phyloP scores from a whole-genome alignment of 2,888 invertebrate genomes.

The Toxonevra muliebris region DNA sequence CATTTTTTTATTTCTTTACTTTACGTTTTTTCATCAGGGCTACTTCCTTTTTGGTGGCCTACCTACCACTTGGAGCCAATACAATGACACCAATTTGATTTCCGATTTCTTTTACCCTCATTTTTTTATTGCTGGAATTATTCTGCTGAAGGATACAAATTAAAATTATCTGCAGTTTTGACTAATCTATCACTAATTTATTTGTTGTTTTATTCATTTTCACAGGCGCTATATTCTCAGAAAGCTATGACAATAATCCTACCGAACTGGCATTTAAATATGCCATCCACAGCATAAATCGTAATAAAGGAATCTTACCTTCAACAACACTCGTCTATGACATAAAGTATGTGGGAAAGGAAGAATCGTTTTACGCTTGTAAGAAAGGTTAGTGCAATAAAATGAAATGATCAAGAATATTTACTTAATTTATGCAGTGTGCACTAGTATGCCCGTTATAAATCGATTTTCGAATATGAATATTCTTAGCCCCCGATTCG shows the following conservation, averaged over 20 bases:
- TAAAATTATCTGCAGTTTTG: too few relatives aligned
- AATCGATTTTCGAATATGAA: background rate
- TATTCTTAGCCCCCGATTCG: too few relatives aligned
- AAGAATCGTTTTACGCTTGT: slow-evolving; percentile 83
- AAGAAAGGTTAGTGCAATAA: slow-evolving; percentile 70
- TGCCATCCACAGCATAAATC: slow-evolving; percentile 81
- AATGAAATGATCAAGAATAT: background rate
- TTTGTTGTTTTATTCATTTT: background rate
- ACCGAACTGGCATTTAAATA: slow-evolving; percentile 82
- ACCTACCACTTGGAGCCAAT: too few relatives aligned
- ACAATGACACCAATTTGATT: too few relatives aligned
- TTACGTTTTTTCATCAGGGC: too few relatives aligned
- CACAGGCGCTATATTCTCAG: slow-evolving; percentile 80
- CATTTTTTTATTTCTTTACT: too few relatives aligned
- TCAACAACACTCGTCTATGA: slow-evolving; percentile 78
- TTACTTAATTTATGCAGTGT: background rate
- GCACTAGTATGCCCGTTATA: background rate
- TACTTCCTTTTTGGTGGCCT: too few relatives aligned
- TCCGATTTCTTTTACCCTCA: too few relatives aligned
- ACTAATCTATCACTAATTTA: background rate
- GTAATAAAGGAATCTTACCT: slow-evolving; percentile 75
- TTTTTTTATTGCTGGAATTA: too few relatives aligned
- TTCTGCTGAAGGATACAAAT: background rate
- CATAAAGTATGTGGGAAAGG: slow-evolving; percentile 76
- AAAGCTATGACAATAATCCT: slow-evolving; percentile 75